Evolutionary conservation across 2,797 vertebrate species (phyloP).

Genomic region (Gymnothorax javanicus): DNA sequence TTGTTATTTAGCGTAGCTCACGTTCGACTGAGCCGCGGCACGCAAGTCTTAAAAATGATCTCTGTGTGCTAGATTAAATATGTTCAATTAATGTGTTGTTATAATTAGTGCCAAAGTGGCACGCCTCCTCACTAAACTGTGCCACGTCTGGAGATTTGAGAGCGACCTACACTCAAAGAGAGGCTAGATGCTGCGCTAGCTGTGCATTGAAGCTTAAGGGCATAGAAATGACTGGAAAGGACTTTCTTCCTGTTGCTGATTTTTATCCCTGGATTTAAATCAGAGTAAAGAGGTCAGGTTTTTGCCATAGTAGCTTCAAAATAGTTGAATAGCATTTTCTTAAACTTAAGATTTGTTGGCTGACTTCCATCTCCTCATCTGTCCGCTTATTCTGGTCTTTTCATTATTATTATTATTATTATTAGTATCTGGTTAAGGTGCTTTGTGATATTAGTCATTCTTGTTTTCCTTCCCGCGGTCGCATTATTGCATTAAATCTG

Average conservation of each 20-base stretch:
- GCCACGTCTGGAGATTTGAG: not conserved
- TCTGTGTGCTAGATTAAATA: not conserved
- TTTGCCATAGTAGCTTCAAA: too few species aligned
- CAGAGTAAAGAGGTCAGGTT: too few species aligned
- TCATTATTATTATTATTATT: not conserved
- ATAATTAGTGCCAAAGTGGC: constrained; percentile 12
- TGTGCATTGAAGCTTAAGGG: not conserved
- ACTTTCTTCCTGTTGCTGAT: not conserved
- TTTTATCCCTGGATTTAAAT: not conserved
- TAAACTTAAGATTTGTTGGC: too few species aligned
- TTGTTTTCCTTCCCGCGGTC: too few species aligned
- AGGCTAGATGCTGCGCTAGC: not conserved
- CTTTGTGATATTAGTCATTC: not conserved
- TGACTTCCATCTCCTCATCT: too few species aligned
- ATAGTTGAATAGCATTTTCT: too few species aligned
- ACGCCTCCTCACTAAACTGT: not conserved
- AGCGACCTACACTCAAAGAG: not conserved
- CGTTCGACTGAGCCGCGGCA: not conserved
- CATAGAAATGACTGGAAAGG: not conserved
- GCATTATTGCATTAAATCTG: not conserved
- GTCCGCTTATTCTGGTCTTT: not conserved
- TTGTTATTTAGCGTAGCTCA: not conserved
- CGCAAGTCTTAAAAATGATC: not conserved
- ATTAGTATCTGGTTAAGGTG: not conserved
- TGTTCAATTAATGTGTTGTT: constrained; percentile 1